Percentiles rank a stretch among this genome's conserved stretches.
Evolutionary conservation across 2,797 vertebrate species (phyloP).

Genomic region (Acanthurus tractus): DNA sequence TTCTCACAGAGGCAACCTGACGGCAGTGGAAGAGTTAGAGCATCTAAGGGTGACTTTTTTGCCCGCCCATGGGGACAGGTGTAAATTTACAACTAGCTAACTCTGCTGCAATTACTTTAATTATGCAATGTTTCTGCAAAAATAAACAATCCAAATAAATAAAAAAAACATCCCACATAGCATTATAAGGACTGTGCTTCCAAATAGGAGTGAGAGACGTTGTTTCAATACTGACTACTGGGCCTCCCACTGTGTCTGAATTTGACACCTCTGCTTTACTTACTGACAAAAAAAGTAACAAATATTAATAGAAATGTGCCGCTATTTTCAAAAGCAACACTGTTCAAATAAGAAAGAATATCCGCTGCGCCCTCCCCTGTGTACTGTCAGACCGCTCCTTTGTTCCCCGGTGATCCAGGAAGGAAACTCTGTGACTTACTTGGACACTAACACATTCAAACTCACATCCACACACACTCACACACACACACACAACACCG

Average conservation of each 20-base stretch:
- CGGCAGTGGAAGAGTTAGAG: neutral
- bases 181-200: neutral
- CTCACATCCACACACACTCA: conserved; percentile 3
- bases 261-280: neutral
- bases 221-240: too few species aligned
- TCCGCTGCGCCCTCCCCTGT: neutral
- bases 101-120: neutral
- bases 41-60: too few species aligned
- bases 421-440: neutral
- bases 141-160: neutral
- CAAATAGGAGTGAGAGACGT: too few species aligned
- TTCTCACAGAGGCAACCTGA: neutral
- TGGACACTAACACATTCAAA: neutral
- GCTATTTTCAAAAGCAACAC: neutral
- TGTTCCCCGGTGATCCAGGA: conserved; percentile 28
- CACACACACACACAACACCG: conserved; percentile 5
- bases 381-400: conserved; percentile 34
- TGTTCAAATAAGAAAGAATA: neutral
- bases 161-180: neutral
- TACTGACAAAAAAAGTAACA: neutral
- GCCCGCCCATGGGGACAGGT: neutral
- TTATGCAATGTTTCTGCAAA: neutral
- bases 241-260: neutral
- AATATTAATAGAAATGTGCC: neutral
- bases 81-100: neutral